phyloP scores from a whole-genome alignment of 92 coral and sea anemone species.

The Blastomussa wellsi region DNA sequence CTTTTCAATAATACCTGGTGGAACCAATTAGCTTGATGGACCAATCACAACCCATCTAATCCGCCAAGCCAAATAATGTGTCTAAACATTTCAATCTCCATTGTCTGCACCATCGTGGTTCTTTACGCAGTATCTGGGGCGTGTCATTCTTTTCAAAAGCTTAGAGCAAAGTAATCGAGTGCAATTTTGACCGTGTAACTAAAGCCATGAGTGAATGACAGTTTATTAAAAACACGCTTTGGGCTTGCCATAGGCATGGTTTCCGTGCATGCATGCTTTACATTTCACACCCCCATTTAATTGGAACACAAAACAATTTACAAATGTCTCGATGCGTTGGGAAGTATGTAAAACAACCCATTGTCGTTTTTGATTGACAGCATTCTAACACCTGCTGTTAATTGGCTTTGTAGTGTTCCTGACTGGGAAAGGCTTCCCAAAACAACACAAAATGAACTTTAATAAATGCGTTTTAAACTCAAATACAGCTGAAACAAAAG shows the following conservation, averaged over 20 bases:
- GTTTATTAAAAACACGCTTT: constrained; percentile 41
- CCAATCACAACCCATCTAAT: constrained; percentile 91
- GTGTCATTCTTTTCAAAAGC: constrained; percentile 90
- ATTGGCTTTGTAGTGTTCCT: constrained; percentile 96
- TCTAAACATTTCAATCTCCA: constrained; percentile 99
- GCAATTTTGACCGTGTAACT: constrained; percentile 79
- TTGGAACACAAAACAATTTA: constrained; percentile 86
- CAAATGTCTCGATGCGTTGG: constrained; percentile 85
- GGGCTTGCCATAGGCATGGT: constrained; percentile 52
- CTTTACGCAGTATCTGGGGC: constrained; percentile 96
- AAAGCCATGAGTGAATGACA: constrained; percentile 55
- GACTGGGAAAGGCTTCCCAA: constrained; percentile 75
- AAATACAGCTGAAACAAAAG: constrained; percentile 83
- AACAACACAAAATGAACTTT: constrained; percentile 81
- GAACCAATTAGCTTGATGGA: constrained; percentile 88
- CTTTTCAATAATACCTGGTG: constrained; percentile 99
- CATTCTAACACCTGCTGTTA: constrained; percentile 98
- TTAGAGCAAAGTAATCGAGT: constrained; percentile 96
- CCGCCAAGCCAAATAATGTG: constrained; percentile 99
- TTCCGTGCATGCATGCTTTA: constrained; percentile 52
- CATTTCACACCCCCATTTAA: constrained; percentile 87
- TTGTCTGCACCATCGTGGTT: constrained; percentile 98
- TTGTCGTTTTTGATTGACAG: constrained; percentile 94
- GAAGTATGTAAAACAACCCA: constrained; percentile 88
- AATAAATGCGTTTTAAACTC: constrained; percentile 81